Evolutionary conservation across 2,888 invertebrate genomes (phyloP), one percentile per base, ranked within the genome.

Genomic region (Halocaridina rubra): DNA sequence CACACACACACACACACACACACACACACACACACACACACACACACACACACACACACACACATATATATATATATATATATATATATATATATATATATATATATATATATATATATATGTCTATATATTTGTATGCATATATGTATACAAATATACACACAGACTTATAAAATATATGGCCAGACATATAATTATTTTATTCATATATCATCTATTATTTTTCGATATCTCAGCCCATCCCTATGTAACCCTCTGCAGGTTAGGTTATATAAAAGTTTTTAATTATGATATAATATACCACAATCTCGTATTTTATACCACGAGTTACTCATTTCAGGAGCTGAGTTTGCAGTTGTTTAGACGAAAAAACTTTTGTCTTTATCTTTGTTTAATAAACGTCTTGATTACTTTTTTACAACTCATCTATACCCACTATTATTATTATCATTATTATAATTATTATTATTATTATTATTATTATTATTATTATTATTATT

Each of bases 201-300:
- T n/a, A n/a, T n/a, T n/a, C n/a, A n/a, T n/a, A n/a, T n/a, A n/a
- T 7, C 53, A 46, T 22, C 8, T 13, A 13, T n/a, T 13, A 29
- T 3, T 71, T 29, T 71, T 19, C 33, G 22, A 8, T n/a, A 13
- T n/a, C 81, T 61, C 79, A 86, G 89, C 92, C 90, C 19, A 93
- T 89, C 2, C 91, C 92, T 74, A 93, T 89, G 89, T 93, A 93
- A 93, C 93, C 93, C 88, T 93, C 93, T 10, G 91, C 91, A 93
- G 93, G 93, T 3, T 92, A 93, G 2, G 90, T 89, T 0, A 92
- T 92, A 90, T 91, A 92, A n/a, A 61, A 10, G 2, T 29, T 64
- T 24, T 0, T 16, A 22, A 19, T 2, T 22, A 1, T n/a, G 13
- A 61, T 61, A 19, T 61, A 1, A 10, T 22, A 22, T n/a, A 22